Evolutionary conservation across 2,888 invertebrate species (phyloP), one percentile per base, ranked within the genome.

Genomic region (Elmis aenea): DNA sequence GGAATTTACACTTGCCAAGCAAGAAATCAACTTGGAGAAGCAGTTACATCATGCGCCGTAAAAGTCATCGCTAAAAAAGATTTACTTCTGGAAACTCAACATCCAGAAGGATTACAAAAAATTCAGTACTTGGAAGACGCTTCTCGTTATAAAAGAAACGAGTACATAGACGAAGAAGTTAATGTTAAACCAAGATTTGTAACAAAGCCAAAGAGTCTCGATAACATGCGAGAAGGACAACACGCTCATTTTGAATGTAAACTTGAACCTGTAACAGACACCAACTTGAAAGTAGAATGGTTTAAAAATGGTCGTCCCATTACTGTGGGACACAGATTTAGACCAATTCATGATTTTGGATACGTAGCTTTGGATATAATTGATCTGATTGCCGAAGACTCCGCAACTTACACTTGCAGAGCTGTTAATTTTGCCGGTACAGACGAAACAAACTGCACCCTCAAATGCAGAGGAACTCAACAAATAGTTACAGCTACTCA

Each of bases 161-260:
- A 90, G 60, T 76, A 81, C 24, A 74, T 88, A 12, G 90, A 90
- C 57, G 90, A 91, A 68, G 76, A 83, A 21, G 79, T 88, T n/a
- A 85, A 82, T 49, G 77, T 86, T 4, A 84, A 80, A 53, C 93
- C 93, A 1, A 78, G 78, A 46, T 94, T 94, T 66, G 73, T 91
- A 2, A 88, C 91, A 1, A 84, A 85, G 59, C 88, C 93, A 3
- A 90, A 93, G 67, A 89, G 83, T 47, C 75, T 89, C 48, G 85
- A 83, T 49, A 86, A 86, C 54, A 83, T 92, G 53, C 75, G 79
- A 31, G 94, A 96, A 73, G 85, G 92, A 24, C 83, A 88, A 51
- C 90, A 91, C 60, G 94, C 95, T 26, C 96, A 97, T 66, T 95
- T 99, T 67, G 97, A 99, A 71, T 94, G 94, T 64, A 92, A 95